Percentiles rank a stretch among this genome's conserved stretches.
These are phyloP conservation scores for Clanis bilineata DNA, from an alignment of 2,888 invertebrate species.

Conservation along the genomic window DNA sequence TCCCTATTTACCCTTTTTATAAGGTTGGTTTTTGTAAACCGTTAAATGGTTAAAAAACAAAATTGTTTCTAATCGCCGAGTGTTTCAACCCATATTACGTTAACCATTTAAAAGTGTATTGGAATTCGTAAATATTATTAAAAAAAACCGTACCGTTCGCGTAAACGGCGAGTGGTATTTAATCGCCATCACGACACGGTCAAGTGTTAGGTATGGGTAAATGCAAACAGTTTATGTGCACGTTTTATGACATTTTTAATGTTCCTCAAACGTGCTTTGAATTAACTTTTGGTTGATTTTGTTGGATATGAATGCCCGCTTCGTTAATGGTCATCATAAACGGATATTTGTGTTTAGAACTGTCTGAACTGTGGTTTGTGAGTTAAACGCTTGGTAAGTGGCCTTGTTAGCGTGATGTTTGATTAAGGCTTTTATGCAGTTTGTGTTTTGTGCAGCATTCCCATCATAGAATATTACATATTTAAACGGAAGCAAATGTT, in stretches of 20 bases:
- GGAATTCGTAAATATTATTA: neutral
- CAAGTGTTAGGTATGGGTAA: neutral
- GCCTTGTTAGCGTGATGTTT: neutral
- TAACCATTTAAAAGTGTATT: too few relatives aligned
- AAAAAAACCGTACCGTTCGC: neutral
- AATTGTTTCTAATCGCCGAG: too few relatives aligned
- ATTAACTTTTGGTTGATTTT: too few relatives aligned
- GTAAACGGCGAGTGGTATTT: neutral
- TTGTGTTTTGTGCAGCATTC: too few relatives aligned
- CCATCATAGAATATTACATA: too few relatives aligned
- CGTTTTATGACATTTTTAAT: conserved; percentile 17
- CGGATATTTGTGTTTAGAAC: neutral
- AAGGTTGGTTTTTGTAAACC: too few relatives aligned
- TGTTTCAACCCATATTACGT: too few relatives aligned
- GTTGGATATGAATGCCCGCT: too few relatives aligned
- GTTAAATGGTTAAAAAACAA: too few relatives aligned
- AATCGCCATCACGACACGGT: neutral
- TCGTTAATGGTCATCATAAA: neutral
- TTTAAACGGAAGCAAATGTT: too few relatives aligned
- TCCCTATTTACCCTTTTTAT: too few relatives aligned
- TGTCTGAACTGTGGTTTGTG: neutral
- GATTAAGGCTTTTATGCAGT: too few relatives aligned
- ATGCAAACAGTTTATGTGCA: conserved; percentile 14
- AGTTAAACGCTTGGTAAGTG: neutral
- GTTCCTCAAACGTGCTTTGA: conserved; percentile 7